Evolutionary conservation across 2,797 vertebrate genomes (phyloP).

Genomic region (Saxicola maurus): DNA sequence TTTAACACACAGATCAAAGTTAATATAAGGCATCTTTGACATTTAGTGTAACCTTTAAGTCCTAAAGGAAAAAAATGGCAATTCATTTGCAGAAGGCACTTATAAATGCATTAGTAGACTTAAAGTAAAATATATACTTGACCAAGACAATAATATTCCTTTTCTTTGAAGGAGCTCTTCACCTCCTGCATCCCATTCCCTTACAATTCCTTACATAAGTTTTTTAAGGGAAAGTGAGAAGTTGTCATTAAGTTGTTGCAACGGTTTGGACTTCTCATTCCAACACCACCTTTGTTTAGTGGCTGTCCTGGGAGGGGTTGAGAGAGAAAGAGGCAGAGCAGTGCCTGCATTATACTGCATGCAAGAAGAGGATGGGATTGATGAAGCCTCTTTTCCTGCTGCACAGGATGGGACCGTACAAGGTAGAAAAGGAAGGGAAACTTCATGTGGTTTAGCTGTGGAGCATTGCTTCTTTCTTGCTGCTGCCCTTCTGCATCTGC

Average conservation of each 20-base stretch:
- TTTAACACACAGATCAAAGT: constrained; percentile 24
- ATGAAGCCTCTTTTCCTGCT: background rate
- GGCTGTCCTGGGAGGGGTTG: accelerated
- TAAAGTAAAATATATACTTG: background rate
- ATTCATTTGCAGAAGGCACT: background rate
- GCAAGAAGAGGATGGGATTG: background rate
- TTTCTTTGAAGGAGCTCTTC: background rate
- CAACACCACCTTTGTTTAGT: accelerated
- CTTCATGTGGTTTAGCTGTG: background rate
- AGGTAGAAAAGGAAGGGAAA: background rate
- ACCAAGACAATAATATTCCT: background rate
- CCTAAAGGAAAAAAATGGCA: background rate
- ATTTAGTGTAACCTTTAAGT: background rate
- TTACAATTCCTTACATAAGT: background rate
- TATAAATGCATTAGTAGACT: background rate
- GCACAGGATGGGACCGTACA: background rate
- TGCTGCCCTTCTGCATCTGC: background rate
- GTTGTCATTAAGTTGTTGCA: accelerated
- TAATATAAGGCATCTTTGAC: background rate
- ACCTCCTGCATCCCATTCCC: background rate
- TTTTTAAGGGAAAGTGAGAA: background rate
- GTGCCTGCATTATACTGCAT: background rate
- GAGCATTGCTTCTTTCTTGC: background rate
- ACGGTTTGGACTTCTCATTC: background rate
- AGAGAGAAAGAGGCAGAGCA: background rate